Evolutionary conservation across 2,888 invertebrate genomes (phyloP).

Genomic region (Anthophora plumipes): DNA sequence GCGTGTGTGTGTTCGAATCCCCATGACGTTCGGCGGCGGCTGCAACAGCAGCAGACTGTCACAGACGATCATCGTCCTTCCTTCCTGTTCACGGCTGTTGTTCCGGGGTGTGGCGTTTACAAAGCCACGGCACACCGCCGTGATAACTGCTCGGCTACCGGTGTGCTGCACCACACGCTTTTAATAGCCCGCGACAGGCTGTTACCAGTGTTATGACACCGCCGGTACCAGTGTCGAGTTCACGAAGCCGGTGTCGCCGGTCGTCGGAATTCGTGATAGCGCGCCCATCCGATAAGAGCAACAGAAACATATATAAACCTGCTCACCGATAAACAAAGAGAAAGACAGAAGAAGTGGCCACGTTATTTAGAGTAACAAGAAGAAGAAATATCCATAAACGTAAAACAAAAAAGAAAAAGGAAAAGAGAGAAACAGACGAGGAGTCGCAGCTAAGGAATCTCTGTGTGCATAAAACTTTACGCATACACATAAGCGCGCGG

Average conservation of each 20-base stretch:
- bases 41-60: background rate
- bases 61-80: background rate
- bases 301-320: background rate
- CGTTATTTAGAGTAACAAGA: too few species aligned
- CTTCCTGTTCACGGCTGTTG: background rate
- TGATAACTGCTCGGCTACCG: slow-evolving; percentile 33
- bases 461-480: background rate
- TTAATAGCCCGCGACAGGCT: slow-evolving; percentile 49
- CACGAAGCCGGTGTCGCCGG: slow-evolving; percentile 41
- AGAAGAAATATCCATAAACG: slow-evolving; percentile 18
- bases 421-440: background rate
- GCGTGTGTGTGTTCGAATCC: background rate
- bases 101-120: slow-evolving; percentile 45
- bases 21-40: background rate
- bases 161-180: slow-evolving; percentile 7
- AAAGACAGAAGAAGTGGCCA: background rate
- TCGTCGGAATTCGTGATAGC: slow-evolving; percentile 74
- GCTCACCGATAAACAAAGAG: background rate
- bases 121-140: slow-evolving; percentile 5
- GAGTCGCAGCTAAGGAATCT: background rate
- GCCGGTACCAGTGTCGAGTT: slow-evolving; percentile 53
- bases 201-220: slow-evolving; percentile 62
- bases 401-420: slow-evolving; percentile 39
- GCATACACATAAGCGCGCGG: too few species aligned
- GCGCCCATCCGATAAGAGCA: slow-evolving; percentile 58